A percentile compares a stretch with the other conserved stretches of the same genome.
Conservation (phyloP, 2,888 invertebrate species). For the Dynastes hyllus region DNA sequence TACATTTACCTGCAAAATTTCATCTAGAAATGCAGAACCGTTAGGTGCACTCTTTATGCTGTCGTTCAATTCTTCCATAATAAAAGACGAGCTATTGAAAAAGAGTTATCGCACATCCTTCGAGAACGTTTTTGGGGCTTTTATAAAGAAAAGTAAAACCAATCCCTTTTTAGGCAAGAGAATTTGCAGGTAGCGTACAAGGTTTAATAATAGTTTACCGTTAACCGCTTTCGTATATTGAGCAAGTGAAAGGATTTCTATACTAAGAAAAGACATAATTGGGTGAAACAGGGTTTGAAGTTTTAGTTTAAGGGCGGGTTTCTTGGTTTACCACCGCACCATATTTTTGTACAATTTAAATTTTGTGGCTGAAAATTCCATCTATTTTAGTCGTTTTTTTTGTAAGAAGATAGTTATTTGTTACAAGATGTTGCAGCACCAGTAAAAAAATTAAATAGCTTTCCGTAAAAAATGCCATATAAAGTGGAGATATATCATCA, state of each 20-base stretch:
- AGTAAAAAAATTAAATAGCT: too few species aligned
- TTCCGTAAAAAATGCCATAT: too few species aligned
- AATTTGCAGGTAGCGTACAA: slow-evolving; percentile 24
- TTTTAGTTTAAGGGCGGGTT: not conserved
- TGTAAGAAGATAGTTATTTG: not conserved
- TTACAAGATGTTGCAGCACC: not conserved
- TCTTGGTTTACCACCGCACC: slow-evolving; percentile 9
- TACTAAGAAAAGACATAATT: slow-evolving; percentile 3
- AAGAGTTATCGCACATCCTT: slow-evolving; percentile 34
- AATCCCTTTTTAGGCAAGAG: slow-evolving; percentile 2
- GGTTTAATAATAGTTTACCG: slow-evolving; percentile 35
- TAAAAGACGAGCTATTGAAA: slow-evolving; percentile 1
- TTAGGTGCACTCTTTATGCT: not conserved
- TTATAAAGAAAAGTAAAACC: slow-evolving; percentile 27
- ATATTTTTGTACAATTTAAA: slow-evolving; percentile 10
- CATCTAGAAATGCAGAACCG: not conserved
- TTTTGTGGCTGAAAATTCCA: slow-evolving; percentile 20
- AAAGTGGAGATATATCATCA: too few species aligned
- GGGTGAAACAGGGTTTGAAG: slow-evolving; percentile 3
- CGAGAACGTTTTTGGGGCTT: slow-evolving; percentile 11
- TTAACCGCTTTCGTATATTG: not conserved
- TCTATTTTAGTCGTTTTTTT: not conserved
- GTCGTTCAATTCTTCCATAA: slow-evolving; percentile 20
- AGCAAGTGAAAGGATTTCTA: slow-evolving; percentile 32
- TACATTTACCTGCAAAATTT: slow-evolving; percentile 7